Percentiles rank a stretch among this genome's conserved stretches.
Evolutionary conservation across 2,888 invertebrate genomes (phyloP).

Genomic region (Eustalomyia histrio): DNA sequence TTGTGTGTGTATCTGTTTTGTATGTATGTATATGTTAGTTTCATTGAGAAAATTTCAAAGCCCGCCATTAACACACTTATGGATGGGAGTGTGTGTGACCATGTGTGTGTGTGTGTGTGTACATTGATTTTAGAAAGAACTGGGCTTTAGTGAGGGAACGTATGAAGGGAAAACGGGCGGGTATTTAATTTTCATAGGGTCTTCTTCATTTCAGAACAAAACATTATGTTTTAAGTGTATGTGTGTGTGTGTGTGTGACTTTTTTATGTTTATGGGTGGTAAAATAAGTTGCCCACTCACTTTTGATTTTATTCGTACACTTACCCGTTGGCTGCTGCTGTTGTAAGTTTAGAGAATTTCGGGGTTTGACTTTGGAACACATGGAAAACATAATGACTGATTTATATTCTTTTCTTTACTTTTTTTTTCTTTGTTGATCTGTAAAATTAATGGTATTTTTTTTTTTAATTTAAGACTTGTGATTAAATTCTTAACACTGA

Average conservation of each 20-base stretch:
- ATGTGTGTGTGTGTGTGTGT: background rate
- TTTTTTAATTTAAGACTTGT: background rate
- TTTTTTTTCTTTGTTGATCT: background rate
- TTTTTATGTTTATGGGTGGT: constrained; percentile 31
- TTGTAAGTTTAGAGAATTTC: constrained; percentile 73
- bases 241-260: background rate
- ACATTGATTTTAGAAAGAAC: background rate
- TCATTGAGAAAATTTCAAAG: constrained; percentile 73
- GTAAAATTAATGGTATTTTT: background rate
- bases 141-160: constrained; percentile 69
- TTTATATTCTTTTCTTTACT: constrained; percentile 3
- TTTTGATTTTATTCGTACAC: constrained; percentile 59
- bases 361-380: constrained; percentile 79
- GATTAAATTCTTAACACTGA: background rate
- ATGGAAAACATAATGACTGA: constrained; percentile 76
- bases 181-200: constrained; percentile 46
- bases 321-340: constrained; percentile 74
- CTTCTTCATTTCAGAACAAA: background rate
- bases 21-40: constrained; percentile 61
- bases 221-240: background rate
- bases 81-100: constrained; percentile 62
- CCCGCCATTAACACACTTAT: constrained; percentile 50
- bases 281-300: constrained; percentile 28
- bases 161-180: constrained; percentile 65
- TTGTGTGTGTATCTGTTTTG: constrained; percentile 60